Conservation (phyloP, 2,888 invertebrate species). For the Lithosia quadra region DNA sequence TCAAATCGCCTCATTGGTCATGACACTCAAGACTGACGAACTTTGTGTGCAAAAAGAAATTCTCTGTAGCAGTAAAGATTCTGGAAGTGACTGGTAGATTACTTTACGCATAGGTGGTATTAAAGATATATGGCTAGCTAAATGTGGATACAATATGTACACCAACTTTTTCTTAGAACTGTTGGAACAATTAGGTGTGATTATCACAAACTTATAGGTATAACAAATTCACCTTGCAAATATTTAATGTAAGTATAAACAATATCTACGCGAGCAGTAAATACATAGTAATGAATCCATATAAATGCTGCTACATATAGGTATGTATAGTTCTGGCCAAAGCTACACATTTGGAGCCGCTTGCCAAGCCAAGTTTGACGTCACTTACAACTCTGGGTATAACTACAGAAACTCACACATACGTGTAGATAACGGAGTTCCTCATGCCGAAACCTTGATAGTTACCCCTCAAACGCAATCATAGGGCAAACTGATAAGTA, state of each 20-base stretch:
- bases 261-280: background rate
- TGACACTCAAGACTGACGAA: too few species aligned
- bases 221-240: background rate
- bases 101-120: background rate
- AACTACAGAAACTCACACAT: constrained; percentile 17
- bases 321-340: constrained; percentile 25
- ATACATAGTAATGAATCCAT: background rate
- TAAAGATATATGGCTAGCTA: background rate
- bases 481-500: constrained; percentile 53
- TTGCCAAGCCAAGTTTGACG: constrained; percentile 25
- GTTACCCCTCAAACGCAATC: constrained; percentile 46
- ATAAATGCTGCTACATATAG: background rate
- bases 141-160: background rate
- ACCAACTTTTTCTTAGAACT: background rate
- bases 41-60: background rate
- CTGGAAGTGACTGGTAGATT: background rate
- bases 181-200: background rate
- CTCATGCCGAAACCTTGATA: constrained; percentile 15
- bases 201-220: background rate
- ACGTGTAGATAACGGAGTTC: constrained; percentile 20
- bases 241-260: background rate
- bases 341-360: constrained; percentile 22
- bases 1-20: background rate
- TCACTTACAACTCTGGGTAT: constrained; percentile 39
- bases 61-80: background rate